Evolutionary conservation across 2,113 vertebrate species (phyloP).

Genomic region (Anarhynchus alexandrinus): DNA sequence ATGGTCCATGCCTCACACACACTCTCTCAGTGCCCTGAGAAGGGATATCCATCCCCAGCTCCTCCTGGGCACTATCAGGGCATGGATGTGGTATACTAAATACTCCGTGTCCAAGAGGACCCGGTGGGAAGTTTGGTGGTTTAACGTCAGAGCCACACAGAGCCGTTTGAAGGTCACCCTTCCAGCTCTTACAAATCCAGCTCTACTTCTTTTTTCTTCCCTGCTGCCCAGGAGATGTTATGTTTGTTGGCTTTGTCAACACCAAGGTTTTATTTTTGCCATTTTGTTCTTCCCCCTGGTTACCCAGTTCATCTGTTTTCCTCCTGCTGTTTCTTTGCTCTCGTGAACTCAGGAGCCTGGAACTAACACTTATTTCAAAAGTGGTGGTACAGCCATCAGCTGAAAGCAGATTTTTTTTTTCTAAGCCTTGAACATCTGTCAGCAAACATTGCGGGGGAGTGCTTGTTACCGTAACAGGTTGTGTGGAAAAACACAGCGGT

Average conservation of each 20-base stretch:
- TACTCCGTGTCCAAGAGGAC: background rate
- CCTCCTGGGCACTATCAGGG: background rate
- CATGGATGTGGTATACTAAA: rapidly evolving
- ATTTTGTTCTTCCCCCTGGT: background rate
- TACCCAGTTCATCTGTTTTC: background rate
- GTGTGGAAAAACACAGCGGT: background rate
- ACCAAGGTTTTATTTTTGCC: background rate
- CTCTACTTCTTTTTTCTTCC: background rate
- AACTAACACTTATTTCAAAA: slow-evolving; percentile 29
- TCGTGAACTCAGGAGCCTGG: background rate
- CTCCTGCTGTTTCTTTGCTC: background rate
- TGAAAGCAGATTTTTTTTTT: background rate
- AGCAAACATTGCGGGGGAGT: background rate
- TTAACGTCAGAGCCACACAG: background rate
- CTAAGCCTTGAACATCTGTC: slow-evolving; percentile 45
- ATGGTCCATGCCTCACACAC: background rate
- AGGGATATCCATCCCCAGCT: background rate
- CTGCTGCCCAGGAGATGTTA: background rate
- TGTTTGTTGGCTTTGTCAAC: background rate
- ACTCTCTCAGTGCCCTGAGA: background rate
- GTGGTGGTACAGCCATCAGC: background rate
- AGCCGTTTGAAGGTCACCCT: background rate
- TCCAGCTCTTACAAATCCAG: background rate
- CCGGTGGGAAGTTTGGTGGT: background rate
- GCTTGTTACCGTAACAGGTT: background rate